phyloP scores from a whole-genome alignment of 2,113 vertebrate genomes.

The Proteles cristata region DNA sequence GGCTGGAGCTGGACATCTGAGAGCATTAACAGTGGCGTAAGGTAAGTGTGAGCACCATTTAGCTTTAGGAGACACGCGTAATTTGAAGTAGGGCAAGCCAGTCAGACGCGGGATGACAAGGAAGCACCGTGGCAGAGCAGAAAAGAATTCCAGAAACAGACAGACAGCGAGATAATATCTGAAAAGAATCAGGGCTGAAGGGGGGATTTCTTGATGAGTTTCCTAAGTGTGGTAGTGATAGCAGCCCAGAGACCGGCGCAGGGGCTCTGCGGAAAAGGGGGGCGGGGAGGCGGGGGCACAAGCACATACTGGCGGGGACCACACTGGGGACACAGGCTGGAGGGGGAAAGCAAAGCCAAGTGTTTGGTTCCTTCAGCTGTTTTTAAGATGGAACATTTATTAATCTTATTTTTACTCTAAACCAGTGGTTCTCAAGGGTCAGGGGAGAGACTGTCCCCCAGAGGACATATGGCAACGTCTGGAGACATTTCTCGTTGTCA shows the following conservation, averaged over 20 bases:
- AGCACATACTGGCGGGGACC: background rate
- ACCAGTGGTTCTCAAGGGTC: background rate
- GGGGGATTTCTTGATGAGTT: background rate
- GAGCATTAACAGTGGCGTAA: background rate
- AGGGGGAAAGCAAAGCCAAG: background rate
- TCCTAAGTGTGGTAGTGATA: background rate
- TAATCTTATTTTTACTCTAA: constrained; percentile 7
- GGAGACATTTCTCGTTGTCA: background rate
- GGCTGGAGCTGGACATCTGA: background rate
- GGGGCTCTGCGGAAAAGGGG: background rate
- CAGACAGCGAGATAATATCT: background rate
- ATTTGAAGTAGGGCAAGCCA: background rate
- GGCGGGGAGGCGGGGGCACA: background rate
- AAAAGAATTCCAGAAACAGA: background rate
- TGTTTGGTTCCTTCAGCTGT: background rate
- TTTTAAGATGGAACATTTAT: background rate
- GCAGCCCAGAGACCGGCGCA: background rate
- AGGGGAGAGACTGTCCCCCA: background rate
- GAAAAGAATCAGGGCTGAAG: background rate
- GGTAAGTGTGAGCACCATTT: background rate
- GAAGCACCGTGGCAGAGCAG: background rate
- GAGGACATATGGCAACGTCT: background rate
- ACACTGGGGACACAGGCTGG: background rate
- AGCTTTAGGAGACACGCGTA: background rate
- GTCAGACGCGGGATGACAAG: background rate